A percentile compares a stretch with the other conserved stretches of the same genome.
Evolutionary conservation across 53 echinoderm and acorn worm species (phyloP).

Genomic region (Zoroaster sp.): DNA sequence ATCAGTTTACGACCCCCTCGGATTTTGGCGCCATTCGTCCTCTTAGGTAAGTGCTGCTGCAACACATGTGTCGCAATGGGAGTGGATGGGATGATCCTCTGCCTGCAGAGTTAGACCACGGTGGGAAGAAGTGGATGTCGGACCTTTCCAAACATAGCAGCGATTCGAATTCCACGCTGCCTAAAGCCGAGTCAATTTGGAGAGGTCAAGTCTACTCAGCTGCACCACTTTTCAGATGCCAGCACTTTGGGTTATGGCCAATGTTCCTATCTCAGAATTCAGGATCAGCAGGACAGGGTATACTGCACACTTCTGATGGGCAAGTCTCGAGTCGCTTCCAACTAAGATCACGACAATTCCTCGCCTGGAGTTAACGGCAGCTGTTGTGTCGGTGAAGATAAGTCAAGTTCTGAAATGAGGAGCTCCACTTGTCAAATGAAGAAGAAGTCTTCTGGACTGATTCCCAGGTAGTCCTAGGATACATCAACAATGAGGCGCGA

Average conservation of each 20-base stretch:
- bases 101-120: slow-evolving; percentile 33
- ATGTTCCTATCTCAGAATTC: too few relatives aligned
- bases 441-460: slow-evolving; percentile 61
- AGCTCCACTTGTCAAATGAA: slow-evolving; percentile 31
- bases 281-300: too few relatives aligned
- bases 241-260: too few relatives aligned
- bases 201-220: too few relatives aligned
- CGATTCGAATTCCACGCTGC: slow-evolving; percentile 15
- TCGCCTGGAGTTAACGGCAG: too few relatives aligned
- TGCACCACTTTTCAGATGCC: too few relatives aligned
- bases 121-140: slow-evolving; percentile 29
- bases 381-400: slow-evolving; percentile 56
- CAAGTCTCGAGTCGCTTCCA: slow-evolving; percentile 60
- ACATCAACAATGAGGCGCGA: too few relatives aligned
- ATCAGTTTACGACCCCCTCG: slow-evolving; percentile 42
- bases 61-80: slow-evolving; percentile 36
- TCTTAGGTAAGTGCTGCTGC: slow-evolving; percentile 22
- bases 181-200: not conserved
- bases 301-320: slow-evolving; percentile 40
- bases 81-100: slow-evolving; percentile 56
- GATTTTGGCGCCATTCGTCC: slow-evolving; percentile 51
- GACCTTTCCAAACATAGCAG: slow-evolving; percentile 21
- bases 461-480: slow-evolving; percentile 56
- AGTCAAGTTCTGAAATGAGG: slow-evolving; percentile 40
- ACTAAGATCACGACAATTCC: slow-evolving; percentile 54